Evolutionary conservation across 2,888 invertebrate genomes (phyloP).

Genomic region (Polymixis flavicincta): DNA sequence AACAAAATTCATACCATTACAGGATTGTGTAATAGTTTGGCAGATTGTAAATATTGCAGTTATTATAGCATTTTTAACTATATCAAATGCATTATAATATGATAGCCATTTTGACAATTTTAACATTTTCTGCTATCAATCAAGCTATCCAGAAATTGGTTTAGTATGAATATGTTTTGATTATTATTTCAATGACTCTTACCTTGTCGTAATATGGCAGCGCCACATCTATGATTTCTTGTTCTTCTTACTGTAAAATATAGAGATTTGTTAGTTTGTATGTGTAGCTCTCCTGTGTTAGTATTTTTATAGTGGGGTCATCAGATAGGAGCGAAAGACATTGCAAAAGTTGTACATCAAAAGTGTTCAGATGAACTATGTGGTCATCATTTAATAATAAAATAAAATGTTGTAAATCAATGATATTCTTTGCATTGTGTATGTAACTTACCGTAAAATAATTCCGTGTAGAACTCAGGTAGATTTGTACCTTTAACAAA

Average conservation of each 20-base stretch:
- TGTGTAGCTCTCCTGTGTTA: accelerated
- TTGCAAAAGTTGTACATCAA: slow-evolving; percentile 76
- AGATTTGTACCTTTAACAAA: slow-evolving; percentile 45
- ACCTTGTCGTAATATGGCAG: background rate
- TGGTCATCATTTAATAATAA: slow-evolving; percentile 38
- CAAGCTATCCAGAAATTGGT: background rate
- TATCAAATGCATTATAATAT: background rate
- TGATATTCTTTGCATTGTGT: background rate
- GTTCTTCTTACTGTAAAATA: slow-evolving; percentile 9
- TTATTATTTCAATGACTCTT: background rate
- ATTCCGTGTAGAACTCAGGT: background rate
- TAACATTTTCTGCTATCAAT: too few species aligned
- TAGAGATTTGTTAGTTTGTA: background rate
- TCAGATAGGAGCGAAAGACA: slow-evolving; percentile 91
- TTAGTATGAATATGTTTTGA: background rate
- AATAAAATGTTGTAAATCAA: background rate
- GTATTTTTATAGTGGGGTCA: background rate
- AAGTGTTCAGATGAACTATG: slow-evolving; percentile 82
- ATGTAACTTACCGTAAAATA: slow-evolving; percentile 22
- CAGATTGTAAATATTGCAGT: background rate
- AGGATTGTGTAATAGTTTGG: background rate
- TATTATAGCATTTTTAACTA: background rate
- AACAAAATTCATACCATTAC: slow-evolving; percentile 1
- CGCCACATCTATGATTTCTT: background rate
- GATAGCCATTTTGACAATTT: background rate